These are phyloP conservation scores for Coptodon rendalli DNA, from an alignment of 2,113 vertebrate genomes.

Conservation along the genomic window DNA sequence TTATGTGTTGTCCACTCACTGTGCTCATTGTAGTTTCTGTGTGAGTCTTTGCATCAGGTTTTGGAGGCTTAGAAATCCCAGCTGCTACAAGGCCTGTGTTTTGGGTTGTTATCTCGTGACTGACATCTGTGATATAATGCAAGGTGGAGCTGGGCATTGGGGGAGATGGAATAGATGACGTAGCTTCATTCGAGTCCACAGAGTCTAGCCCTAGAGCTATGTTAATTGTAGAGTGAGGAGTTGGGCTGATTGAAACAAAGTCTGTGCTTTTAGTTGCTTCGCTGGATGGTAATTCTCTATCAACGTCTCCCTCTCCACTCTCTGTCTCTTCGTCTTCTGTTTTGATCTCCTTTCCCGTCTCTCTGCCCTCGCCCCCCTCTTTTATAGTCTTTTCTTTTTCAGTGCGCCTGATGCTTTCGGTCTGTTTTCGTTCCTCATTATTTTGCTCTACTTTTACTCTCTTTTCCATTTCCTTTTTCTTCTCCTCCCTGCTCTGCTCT, in stretches of 20 bases:
- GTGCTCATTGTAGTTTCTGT: not conserved
- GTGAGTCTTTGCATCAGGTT: not conserved
- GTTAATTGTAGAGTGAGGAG: not conserved
- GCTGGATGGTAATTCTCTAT: constrained; percentile 32
- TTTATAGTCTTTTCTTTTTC: constrained; percentile 26
- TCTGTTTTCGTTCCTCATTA: constrained; percentile 42
- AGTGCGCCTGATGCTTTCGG: not conserved
- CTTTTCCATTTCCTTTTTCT: constrained; percentile 27
- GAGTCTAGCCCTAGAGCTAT: not conserved
- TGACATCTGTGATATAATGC: constrained; percentile 10
- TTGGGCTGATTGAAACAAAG: constrained; percentile 32
- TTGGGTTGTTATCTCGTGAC: not conserved
- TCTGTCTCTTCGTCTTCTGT: not conserved
- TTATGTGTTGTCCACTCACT: not conserved
- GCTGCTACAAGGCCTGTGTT: not conserved
- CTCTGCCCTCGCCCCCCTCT: not conserved
- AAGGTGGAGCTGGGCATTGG: not conserved
- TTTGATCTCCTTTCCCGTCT: constrained; percentile 15
- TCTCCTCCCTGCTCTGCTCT: constrained; percentile 8
- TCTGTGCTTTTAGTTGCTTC: constrained; percentile 30
- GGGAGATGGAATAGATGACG: constrained; percentile 21
- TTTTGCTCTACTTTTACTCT: constrained; percentile 18
- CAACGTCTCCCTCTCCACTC: constrained; percentile 22
- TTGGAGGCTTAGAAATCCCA: not conserved
- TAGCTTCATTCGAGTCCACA: not conserved